phyloP scores from a whole-genome alignment of 2,797 vertebrate species.

The Octomys mimax region DNA sequence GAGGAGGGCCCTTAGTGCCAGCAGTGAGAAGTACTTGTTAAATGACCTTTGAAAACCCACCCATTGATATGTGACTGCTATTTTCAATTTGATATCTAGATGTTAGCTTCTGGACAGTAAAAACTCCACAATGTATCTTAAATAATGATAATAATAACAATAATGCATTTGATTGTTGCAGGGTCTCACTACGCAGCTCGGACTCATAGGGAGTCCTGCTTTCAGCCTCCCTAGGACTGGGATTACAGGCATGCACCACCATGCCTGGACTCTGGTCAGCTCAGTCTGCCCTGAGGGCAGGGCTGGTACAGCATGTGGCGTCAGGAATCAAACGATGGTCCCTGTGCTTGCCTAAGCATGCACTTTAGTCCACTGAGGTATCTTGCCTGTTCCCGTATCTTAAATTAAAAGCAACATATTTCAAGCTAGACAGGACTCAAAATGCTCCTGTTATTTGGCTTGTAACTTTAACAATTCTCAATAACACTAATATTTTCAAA shows the following conservation, averaged over 20 bases:
- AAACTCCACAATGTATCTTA: neutral
- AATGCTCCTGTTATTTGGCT: neutral
- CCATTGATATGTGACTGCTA: neutral
- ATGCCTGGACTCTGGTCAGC: no score
- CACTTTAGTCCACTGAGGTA: no score
- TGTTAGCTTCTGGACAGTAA: neutral
- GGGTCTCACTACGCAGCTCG: no score
- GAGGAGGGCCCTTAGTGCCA: neutral
- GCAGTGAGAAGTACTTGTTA: neutral
- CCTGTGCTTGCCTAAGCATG: no score
- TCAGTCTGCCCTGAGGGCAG: no score
- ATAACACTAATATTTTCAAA: neutral
- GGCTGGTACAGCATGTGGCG: no score
- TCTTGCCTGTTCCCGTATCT: neutral
- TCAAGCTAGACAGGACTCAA: neutral
- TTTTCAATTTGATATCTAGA: neutral
- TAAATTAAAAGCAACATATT: neutral
- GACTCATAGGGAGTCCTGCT: no score
- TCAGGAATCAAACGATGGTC: no score
- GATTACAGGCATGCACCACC: no score
- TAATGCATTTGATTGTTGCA: no score
- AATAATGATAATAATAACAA: neutral
- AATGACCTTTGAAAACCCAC: neutral
- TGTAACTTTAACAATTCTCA: neutral
- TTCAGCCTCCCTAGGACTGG: no score